Percentiles rank a stretch among this genome's conserved stretches.
Conservation (phyloP, 2,797 vertebrate species). For the Pagetopsis macropterus region DNA sequence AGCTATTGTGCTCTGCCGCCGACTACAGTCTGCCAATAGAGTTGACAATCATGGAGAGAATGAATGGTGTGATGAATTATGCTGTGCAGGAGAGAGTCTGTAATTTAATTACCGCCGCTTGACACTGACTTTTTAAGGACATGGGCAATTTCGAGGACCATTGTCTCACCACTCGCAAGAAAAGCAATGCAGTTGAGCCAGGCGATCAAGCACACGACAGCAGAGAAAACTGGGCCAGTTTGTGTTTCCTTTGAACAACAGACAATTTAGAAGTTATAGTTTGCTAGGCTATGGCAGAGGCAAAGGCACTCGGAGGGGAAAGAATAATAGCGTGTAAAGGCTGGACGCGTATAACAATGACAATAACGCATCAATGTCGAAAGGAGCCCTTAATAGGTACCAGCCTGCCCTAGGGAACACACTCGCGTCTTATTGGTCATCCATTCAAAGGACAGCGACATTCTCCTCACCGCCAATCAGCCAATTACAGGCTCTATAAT, state of each 20-base stretch:
- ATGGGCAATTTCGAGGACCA: constrained; percentile 56
- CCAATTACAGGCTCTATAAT: constrained; percentile 84
- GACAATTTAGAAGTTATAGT: constrained; percentile 72
- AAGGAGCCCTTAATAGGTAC: constrained; percentile 79
- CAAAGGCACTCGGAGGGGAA: constrained; percentile 27
- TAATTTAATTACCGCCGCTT: constrained; percentile 72
- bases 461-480: constrained; percentile 81
- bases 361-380: constrained; percentile 64
- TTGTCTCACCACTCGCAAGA: constrained; percentile 62
- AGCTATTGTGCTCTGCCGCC: constrained; percentile 61
- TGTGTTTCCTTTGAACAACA: constrained; percentile 69
- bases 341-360: constrained; percentile 71
- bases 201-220: constrained; percentile 61
- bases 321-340: constrained; percentile 55
- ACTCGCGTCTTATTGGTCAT: constrained; percentile 78
- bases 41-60: constrained; percentile 43
- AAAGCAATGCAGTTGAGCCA: constrained; percentile 48
- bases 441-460: constrained; percentile 81
- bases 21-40: constrained; percentile 42
- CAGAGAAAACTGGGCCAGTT: constrained; percentile 66
- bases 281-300: constrained; percentile 52
- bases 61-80: constrained; percentile 63
- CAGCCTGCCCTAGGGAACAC: constrained; percentile 72
- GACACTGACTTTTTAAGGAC: constrained; percentile 62
- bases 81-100: constrained; percentile 37